These are phyloP conservation scores for Pygathrix nemaeus DNA, from an alignment of 2,113 vertebrate genomes.

Conservation along the genomic window DNA sequence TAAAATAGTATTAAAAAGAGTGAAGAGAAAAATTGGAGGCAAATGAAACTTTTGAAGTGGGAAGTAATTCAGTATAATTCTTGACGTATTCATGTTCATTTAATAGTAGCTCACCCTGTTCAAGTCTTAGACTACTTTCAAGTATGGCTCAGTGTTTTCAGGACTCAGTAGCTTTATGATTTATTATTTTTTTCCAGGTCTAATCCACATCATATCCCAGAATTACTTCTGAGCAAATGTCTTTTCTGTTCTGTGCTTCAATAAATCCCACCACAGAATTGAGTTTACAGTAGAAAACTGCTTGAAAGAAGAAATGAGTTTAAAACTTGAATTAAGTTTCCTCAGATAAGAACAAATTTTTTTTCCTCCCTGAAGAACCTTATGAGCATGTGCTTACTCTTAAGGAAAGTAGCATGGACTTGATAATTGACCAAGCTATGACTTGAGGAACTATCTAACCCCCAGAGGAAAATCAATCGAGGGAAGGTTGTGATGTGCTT, in stretches of 20 bases:
- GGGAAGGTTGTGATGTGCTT: not conserved
- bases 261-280: constrained; percentile 70
- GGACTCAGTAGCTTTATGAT: constrained; percentile 31
- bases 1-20: constrained; percentile 34
- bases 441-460: not conserved
- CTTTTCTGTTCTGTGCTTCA: constrained; percentile 66
- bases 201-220: constrained; percentile 56
- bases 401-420: constrained; percentile 35
- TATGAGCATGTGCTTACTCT: constrained; percentile 48
- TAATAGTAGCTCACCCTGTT: not conserved
- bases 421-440: constrained; percentile 34
- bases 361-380: constrained; percentile 8
- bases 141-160: constrained; percentile 8
- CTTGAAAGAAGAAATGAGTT: constrained; percentile 67
- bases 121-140: constrained; percentile 39
- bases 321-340: constrained; percentile 76
- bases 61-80: constrained; percentile 35
- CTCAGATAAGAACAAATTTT: constrained; percentile 45
- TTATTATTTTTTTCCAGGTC: constrained; percentile 47
- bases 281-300: constrained; percentile 58
- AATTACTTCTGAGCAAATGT: constrained; percentile 65
- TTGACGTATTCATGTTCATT: not conserved
- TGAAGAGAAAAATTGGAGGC: constrained; percentile 26
- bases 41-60: constrained; percentile 51
- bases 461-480: not conserved